Base-by-base conservation (phyloP, 2,113 vertebrate genomes). In the Rana temporaria region DNA sequence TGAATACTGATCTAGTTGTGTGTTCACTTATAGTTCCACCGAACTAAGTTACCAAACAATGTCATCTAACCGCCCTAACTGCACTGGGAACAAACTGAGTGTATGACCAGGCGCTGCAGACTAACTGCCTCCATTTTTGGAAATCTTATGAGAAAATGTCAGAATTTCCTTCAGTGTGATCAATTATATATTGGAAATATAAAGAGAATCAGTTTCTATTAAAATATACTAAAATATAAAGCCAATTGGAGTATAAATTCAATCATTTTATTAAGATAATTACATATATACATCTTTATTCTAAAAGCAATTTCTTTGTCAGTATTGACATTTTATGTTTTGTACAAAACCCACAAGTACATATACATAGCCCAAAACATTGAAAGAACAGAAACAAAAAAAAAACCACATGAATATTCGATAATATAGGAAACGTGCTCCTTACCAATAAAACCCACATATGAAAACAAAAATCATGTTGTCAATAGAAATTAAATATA, bases 261-360 rank as follows among this genome's bases (percentile, higher is more conserved):
- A 82, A 75, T 59, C 26, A 75, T 42, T 82, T 82, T 82, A 82
- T 82, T 82, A 62, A 59, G n/a, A 82, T 75, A 65, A 74, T 82
- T 82, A 82, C 42, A 55, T 81, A 75, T 82, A 66, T 71, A 78
- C 34, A 82, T 57, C 38, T 32, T 63, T 38, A 82, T 82, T 82
- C 48, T 65, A 74, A 74, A 73, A 38, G 18, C 0, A 1, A 20
- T 78, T 42, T 52, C 56, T 57, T 24, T n/a, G n/a, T n/a, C 9
- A 26, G 8, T 24, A 26, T 18, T 22, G 34, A 62, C 56, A 42
- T 3, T 60, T 62, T 75, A n/a, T 57, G 1, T 30, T 75, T 0
- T 64, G 18, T 62, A 12, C 38, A 38, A 77, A 15, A 70, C 19
- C 19, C 24, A 69, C 17, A 63, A 17, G 38, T 81, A 81, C 32